Conservation (phyloP, 1,140 invertebrate genomes). For the Zaprionus kolodkinae region DNA sequence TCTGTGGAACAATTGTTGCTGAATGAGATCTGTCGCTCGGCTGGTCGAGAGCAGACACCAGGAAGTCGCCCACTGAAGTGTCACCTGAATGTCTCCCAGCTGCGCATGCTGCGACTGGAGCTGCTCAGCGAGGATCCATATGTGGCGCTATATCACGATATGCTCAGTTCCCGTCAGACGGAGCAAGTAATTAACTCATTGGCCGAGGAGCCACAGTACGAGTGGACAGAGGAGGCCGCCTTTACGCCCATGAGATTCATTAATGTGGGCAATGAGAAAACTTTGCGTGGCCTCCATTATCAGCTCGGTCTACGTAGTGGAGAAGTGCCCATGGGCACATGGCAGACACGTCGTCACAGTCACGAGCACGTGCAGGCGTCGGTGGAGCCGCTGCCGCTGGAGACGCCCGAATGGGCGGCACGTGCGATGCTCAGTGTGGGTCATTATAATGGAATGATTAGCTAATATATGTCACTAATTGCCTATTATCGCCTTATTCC, state of each 20-base stretch:
- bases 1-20: constrained; percentile 58
- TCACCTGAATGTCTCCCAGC: constrained; percentile 86
- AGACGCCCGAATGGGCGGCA: constrained; percentile 34
- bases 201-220: constrained; percentile 30
- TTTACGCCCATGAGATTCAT: constrained; percentile 40
- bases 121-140: constrained; percentile 93
- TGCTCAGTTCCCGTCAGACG: constrained; percentile 86
- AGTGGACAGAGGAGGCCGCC: not conserved
- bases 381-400: constrained; percentile 15
- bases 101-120: constrained; percentile 93
- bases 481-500: constrained; percentile 31
- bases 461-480: constrained; percentile 76
- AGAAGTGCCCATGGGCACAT: constrained; percentile 14
- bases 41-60: constrained; percentile 21
- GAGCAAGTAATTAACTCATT: constrained; percentile 43
- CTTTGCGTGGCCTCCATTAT: constrained; percentile 24
- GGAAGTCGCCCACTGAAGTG: constrained; percentile 48
- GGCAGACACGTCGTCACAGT: constrained; percentile 65
- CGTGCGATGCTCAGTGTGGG: constrained; percentile 70
- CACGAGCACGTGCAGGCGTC: constrained; percentile 59
- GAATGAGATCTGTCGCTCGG: constrained; percentile 67
- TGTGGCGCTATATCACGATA: constrained; percentile 94
- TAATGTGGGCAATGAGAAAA: constrained; percentile 39
- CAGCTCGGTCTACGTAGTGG: constrained; percentile 32
- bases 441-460: constrained; percentile 62